A percentile compares a stretch with the other conserved stretches of the same genome.
Evolutionary conservation across 2,888 invertebrate genomes (phyloP).

Genomic region (Pocota personata): DNA sequence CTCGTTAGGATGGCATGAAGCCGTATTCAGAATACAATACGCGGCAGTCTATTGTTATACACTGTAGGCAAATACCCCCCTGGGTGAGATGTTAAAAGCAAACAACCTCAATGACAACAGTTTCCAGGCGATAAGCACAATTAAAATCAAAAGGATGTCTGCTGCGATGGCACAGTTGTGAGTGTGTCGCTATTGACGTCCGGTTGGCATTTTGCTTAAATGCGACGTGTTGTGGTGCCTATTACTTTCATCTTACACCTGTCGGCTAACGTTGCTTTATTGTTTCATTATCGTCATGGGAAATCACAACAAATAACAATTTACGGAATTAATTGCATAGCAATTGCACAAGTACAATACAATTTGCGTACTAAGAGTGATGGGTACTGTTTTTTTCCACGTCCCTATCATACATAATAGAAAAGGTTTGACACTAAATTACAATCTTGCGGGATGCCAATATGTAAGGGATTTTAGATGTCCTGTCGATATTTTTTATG

Average conservation of each 20-base stretch:
- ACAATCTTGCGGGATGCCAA: neutral
- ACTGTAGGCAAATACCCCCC: conserved; percentile 29
- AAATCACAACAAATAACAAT: conserved; percentile 31
- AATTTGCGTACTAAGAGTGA: conserved; percentile 6
- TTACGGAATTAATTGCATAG: conserved; percentile 28
- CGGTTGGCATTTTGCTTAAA: conserved; percentile 12
- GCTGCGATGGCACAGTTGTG: conserved; percentile 9
- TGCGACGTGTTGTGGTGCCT: conserved; percentile 8
- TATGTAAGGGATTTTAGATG: neutral
- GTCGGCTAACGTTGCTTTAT: conserved; percentile 18
- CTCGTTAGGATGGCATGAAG: conserved; percentile 17
- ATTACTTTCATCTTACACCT: conserved; percentile 29
- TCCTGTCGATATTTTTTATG: neutral
- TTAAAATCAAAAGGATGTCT: conserved; percentile 55
- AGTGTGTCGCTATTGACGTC: conserved; percentile 37
- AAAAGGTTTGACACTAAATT: neutral
- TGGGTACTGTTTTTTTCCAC: conserved; percentile 7
- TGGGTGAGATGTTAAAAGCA: conserved; percentile 25
- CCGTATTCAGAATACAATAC: conserved; percentile 9
- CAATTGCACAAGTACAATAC: neutral
- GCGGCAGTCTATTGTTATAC: conserved; percentile 1
- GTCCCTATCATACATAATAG: neutral
- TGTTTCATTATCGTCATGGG: neutral
- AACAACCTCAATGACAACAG: conserved; percentile 45
- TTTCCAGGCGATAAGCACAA: conserved; percentile 56